These are phyloP conservation scores for Hippocampus barbouri DNA, from an alignment of 2,113 vertebrate species.

Conservation along the genomic window DNA sequence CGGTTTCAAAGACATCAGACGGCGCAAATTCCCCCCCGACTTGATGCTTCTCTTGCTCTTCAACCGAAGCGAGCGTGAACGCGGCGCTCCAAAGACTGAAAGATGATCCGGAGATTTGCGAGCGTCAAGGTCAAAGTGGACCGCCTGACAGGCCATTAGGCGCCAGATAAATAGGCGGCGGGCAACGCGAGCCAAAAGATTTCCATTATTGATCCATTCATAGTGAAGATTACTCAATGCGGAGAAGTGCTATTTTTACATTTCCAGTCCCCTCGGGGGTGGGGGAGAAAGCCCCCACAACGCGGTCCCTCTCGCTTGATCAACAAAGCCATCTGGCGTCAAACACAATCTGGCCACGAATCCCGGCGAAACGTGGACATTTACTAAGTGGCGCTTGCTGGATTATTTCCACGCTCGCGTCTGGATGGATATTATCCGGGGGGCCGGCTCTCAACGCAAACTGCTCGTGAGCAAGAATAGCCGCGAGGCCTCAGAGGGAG, in stretches of 20 bases:
- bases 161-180: constrained; percentile 36
- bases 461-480: constrained; percentile 48
- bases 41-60: constrained; percentile 25
- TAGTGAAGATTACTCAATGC: constrained; percentile 19
- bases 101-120: constrained; percentile 39
- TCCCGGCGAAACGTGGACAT: constrained; percentile 3
- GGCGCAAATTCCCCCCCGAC: constrained; percentile 26
- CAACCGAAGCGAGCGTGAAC: constrained; percentile 46
- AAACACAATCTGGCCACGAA: constrained; percentile 2
- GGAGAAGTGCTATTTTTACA: constrained; percentile 41
- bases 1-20: constrained; percentile 36
- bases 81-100: constrained; percentile 30
- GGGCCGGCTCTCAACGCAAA: constrained; percentile 29
- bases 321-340: constrained; percentile 14
- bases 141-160: constrained; percentile 35
- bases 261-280: constrained; percentile 8
- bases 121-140: constrained; percentile 30
- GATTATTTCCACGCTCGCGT: constrained; percentile 12
- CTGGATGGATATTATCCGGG: constrained; percentile 25
- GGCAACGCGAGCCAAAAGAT: constrained; percentile 36
- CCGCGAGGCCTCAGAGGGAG: constrained; percentile 31
- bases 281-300: constrained; percentile 10
- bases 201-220: constrained; percentile 52
- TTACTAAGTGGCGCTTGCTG: constrained; percentile 12
- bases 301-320: constrained; percentile 10